Base-by-base conservation (phyloP, 2,888 invertebrate genomes). In the Sarcophaga caerulescens region DNA sequence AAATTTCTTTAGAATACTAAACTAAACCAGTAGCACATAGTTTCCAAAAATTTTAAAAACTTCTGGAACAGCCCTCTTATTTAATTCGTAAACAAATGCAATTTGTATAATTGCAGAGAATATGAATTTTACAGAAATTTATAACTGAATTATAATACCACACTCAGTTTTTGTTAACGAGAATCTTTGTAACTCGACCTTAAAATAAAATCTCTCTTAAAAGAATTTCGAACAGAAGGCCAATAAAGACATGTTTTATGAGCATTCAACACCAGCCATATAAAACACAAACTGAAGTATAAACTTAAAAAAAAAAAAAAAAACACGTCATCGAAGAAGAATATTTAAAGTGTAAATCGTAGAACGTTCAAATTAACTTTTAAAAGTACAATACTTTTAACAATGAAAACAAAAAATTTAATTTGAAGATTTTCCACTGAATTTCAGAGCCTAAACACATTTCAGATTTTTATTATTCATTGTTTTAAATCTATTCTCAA, bases 201-300 rank as follows among this genome's bases (percentile, higher is more conserved):
- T 52, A 14, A 14, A 52, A 14, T 2, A 14, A 14, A 14, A 17
- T 14, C 12, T 3, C 17, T 52, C 52, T 14, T 52, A 14, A 52
- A 17, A 14, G 14, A 52, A 14, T 52, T 17, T 52, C 17, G 17
- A 12, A 73, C 82, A 80, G 85, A 76, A 82, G 82, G 68, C 82
- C 79, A 85, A 82, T 85, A 82, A 85, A 85, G 76, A 76, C 78
- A 85, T 82, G 68, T 74, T 85, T 85, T 82, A 85, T 85, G 82
- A 44, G 17, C 85, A 85, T 35, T 81, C 78, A 71, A 44, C 57
- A 70, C 23, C 17, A 45, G 47, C 59, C 44, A 80, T 8, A 76
- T 35, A 17, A 44, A 65, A 35, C n/a, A 60, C 5, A 23, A 47
- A 23, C 11, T 8, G 35, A 68, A 73, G 66, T 47, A 21, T 14